Evolutionary conservation across 1,140 invertebrate species (phyloP).

Genomic region (Eurosta solidaginis): DNA sequence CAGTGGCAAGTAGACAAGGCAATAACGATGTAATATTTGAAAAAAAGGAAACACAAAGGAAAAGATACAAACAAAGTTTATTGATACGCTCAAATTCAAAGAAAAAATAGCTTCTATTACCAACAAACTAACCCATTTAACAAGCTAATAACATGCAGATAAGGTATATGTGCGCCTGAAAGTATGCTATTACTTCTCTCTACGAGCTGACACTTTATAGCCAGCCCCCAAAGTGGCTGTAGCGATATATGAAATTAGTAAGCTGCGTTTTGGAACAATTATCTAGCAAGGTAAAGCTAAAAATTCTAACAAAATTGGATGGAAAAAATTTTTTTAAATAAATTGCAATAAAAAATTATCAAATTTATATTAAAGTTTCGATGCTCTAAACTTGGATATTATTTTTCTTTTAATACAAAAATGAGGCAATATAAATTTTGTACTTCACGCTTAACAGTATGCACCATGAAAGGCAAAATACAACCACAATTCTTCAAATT

Average conservation of each 20-base stretch:
- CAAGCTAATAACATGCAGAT: not conserved
- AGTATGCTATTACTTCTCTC: not conserved
- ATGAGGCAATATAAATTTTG: too few relatives aligned
- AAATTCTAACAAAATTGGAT: not conserved
- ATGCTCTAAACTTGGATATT: too few relatives aligned
- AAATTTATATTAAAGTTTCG: too few relatives aligned
- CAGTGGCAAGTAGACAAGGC: constrained; percentile 13
- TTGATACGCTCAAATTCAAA: too few relatives aligned
- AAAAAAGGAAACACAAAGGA: too few relatives aligned
- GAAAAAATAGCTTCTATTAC: too few relatives aligned
- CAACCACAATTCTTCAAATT: too few relatives aligned
- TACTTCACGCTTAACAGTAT: too few relatives aligned
- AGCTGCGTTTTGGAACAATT: not conserved
- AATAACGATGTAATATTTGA: not conserved
- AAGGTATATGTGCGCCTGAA: not conserved
- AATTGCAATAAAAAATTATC: too few relatives aligned
- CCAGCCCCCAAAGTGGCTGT: not conserved
- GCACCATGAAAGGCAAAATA: too few relatives aligned
- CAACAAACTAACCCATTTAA: not conserved
- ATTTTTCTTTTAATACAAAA: too few relatives aligned
- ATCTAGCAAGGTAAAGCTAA: not conserved
- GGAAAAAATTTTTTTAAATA: too few relatives aligned
- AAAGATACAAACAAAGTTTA: not conserved
- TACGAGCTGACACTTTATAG: not conserved
- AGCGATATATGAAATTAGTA: not conserved